Base-by-base conservation (phyloP, 2,888 invertebrate species). In the Xanthorhoe spadicearia region DNA sequence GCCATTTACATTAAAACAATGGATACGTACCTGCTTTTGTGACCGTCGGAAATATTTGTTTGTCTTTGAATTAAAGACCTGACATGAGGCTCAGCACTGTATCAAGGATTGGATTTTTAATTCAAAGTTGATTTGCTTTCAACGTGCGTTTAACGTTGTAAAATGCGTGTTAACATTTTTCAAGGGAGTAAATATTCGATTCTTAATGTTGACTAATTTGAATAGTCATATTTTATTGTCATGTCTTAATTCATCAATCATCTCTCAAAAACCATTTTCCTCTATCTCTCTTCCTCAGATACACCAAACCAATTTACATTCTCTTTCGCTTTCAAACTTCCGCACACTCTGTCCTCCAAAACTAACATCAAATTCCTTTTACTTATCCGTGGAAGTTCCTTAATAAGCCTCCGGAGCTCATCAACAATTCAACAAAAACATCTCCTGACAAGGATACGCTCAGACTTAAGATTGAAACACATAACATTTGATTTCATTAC, bases 401-500 rank as follows among this genome's bases (percentile, higher is more conserved):
- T 48, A 51, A 59, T 51, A 46, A 61, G 56, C 51, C 52, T 57
- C 23, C 51, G 15, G 28, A 55, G 59, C 56, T 67, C 56, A 67
- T 67, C 63, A 67, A 61, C 59, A 57, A 67, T 64, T 67, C 67
- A 64, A 55, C 28, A 28, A 64, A 60, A 61, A 56, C 52, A 60
- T 53, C 53, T 51, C 52, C 35, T 61, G 52, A 50, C 48, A 60
- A 63, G 63, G 60, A 60, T 52, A 55, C 60, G 56, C 66, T 53
- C 58, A 19, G 51, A 50, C 54, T 55, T 49, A 43, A 62, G 60
- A 67, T 64, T 43, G 53, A 52, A 64, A 64, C 52, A 64, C 60
- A 67, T 64, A 67, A 61, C 63, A 60, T 64, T 67, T 60, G 67
- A 61, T 67, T 67, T 64, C 63, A 67, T 56, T 64, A 64, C 67